These are phyloP conservation scores for Zingel zingel DNA, from an alignment of 2,113 vertebrate genomes.

Conservation along the genomic window DNA sequence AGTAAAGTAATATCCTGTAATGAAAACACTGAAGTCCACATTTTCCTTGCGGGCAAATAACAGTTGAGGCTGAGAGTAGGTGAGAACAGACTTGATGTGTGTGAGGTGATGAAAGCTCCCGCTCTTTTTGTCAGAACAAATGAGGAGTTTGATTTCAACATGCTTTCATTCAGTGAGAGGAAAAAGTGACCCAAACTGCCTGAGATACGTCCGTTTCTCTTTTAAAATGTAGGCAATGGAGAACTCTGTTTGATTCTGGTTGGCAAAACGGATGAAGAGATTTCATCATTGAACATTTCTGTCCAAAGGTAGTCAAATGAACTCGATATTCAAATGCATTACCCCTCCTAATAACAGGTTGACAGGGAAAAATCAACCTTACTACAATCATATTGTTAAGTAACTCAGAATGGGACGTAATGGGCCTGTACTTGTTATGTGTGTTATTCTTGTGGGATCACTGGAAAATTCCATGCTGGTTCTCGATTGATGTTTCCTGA, in stretches of 20 bases:
- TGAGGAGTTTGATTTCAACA: neutral
- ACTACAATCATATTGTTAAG: neutral
- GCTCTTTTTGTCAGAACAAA: neutral
- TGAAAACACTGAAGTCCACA: neutral
- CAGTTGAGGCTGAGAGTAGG: neutral
- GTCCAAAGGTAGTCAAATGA: neutral
- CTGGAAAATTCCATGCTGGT: slow-evolving; percentile 75
- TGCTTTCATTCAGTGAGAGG: neutral
- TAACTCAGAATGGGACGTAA: neutral
- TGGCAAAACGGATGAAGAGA: neutral
- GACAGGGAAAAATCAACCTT: neutral
- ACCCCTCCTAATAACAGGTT: neutral
- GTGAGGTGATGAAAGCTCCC: neutral
- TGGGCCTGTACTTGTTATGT: slow-evolving; percentile 10
- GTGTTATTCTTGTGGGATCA: slow-evolving; percentile 47
- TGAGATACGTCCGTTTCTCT: neutral
- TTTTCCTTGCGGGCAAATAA: slow-evolving; percentile 6
- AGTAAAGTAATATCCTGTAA: no score
- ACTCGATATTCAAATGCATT: neutral
- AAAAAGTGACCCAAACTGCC: neutral
- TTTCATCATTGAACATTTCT: neutral
- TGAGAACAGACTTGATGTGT: neutral
- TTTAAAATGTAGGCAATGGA: neutral
- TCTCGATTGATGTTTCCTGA: slow-evolving; percentile 64
- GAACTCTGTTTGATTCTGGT: neutral